Evolutionary conservation across 2,113 vertebrate species (phyloP).

Genomic region (Dendropsophus ebraccatus): DNA sequence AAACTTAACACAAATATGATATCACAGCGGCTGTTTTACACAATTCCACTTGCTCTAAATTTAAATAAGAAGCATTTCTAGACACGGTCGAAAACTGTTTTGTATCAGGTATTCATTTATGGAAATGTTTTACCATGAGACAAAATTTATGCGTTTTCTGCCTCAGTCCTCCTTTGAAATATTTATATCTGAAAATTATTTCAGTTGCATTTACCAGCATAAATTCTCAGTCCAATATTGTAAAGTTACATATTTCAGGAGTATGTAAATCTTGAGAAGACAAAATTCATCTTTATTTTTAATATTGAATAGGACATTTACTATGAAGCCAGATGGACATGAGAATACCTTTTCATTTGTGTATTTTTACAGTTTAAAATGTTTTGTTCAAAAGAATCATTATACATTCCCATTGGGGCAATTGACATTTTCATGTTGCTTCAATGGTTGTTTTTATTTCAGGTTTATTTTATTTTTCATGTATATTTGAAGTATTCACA

Average conservation of each 20-base stretch:
- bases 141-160: constrained; percentile 49
- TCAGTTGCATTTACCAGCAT: constrained; percentile 52
- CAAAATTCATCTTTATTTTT: constrained; percentile 23
- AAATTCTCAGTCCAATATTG: constrained; percentile 42
- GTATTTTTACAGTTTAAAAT: background rate
- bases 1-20: constrained; percentile 29
- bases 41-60: constrained; percentile 28
- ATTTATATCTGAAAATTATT: constrained; percentile 56
- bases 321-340: background rate
- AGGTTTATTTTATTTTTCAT: no score
- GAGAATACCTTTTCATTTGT: background rate
- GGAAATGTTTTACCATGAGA: constrained; percentile 50
- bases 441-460: no score
- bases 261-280: constrained; percentile 41
- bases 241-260: constrained; percentile 41
- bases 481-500: no score
- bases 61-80: constrained; percentile 41
- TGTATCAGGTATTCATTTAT: constrained; percentile 57
- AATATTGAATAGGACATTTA: constrained; percentile 23
- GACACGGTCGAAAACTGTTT: constrained; percentile 37
- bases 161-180: constrained; percentile 48
- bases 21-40: constrained; percentile 51
- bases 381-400: no score
- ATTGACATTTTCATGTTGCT: no score
- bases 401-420: no score